A percentile compares a stretch with the other conserved stretches of the same genome.
Evolutionary conservation across 2,888 invertebrate genomes (phyloP).

Genomic region (Pyrocoelia pectoralis): DNA sequence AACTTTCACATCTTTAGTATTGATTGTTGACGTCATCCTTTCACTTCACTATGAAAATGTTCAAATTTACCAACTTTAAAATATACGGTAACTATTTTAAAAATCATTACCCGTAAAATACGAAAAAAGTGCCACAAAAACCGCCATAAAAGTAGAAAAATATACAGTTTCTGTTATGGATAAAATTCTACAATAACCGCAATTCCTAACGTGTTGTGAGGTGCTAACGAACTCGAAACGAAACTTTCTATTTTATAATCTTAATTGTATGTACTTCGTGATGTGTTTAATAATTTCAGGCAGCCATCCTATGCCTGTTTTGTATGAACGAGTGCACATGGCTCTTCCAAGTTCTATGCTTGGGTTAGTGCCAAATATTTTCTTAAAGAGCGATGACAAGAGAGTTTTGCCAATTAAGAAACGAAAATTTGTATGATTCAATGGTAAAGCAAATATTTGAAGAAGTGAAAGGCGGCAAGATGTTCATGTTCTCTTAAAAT

Average conservation of each 20-base stretch:
- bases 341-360: too few relatives aligned
- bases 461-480: conserved; percentile 29
- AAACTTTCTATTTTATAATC: conserved; percentile 53
- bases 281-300: conserved; percentile 27
- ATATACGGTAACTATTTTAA: not conserved
- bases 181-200: conserved; percentile 18
- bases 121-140: conserved; percentile 1
- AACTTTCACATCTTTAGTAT: conserved; percentile 1
- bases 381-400: not conserved
- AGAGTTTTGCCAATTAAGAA: not conserved
- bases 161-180: conserved; percentile 18
- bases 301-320: conserved; percentile 10
- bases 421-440: not conserved
- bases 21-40: not conserved
- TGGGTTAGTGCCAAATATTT: not conserved
- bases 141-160: conserved; percentile 7
- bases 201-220: conserved; percentile 14
- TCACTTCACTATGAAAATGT: not conserved
- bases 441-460: conserved; percentile 10
- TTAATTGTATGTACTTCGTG: conserved; percentile 34
- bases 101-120: not conserved
- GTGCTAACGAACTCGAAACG: conserved; percentile 49
- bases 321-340: not conserved
- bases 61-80: not conserved
- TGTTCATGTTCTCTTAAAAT: conserved; percentile 21